Conservation (phyloP, 2,888 invertebrate genomes). For the Sialis fuliginosa region DNA sequence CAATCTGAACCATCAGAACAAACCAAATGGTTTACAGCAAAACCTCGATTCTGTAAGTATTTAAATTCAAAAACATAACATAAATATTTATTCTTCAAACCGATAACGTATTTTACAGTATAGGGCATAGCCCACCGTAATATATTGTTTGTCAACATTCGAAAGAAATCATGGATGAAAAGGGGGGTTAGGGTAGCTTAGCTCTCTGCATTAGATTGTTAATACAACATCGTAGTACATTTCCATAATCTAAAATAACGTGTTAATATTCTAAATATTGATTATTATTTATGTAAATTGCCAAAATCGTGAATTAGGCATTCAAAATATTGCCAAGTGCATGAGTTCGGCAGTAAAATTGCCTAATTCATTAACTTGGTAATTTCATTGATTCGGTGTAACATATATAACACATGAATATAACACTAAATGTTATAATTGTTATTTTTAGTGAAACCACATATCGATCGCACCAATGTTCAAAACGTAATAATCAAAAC, state of each 20-base stretch:
- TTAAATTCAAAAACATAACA: neutral
- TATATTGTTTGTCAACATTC: neutral
- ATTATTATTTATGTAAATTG: neutral
- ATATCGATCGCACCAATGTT: conserved; percentile 80
- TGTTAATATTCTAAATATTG: neutral
- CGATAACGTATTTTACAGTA: too few species aligned
- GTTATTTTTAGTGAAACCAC: conserved; percentile 63
- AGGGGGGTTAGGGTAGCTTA: too few species aligned
- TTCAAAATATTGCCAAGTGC: too few species aligned
- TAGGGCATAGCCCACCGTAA: too few species aligned
- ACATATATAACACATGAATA: neutral
- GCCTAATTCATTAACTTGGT: too few species aligned
- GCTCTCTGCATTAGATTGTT: neutral
- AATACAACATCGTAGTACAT: too few species aligned
- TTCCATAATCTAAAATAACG: too few species aligned
- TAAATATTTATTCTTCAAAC: too few species aligned
- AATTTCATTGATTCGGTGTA: neutral
- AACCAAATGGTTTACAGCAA: conserved; percentile 81
- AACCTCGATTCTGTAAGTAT: conserved; percentile 69
- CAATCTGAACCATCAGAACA: conserved; percentile 82
- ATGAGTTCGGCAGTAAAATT: too few species aligned
- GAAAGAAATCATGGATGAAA: too few species aligned
- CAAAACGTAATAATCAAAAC: conserved; percentile 72
- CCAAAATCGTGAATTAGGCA: too few species aligned
- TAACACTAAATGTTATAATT: conserved; percentile 6